Percentiles rank a stretch among this genome's conserved stretches.
Conservation (phyloP, 1,140 invertebrate genomes). For the Eupeodes corollae region DNA sequence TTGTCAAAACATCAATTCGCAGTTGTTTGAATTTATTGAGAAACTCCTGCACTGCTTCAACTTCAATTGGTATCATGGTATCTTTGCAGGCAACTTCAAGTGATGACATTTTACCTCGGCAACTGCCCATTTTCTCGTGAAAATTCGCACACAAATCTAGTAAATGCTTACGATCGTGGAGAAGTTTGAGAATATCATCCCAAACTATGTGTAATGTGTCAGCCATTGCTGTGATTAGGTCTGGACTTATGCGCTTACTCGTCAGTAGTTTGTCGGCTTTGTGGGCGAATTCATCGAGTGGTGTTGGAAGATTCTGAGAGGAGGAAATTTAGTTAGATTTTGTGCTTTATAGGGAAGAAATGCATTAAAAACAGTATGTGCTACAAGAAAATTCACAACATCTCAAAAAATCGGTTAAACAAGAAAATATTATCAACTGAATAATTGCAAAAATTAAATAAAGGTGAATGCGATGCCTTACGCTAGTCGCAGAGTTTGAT, state of each 20-base stretch:
- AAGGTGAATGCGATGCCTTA: no score
- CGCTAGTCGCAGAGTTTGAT: no score
- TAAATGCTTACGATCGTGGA: slow-evolving; percentile 66
- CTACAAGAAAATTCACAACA: no score
- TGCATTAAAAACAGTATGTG: background rate
- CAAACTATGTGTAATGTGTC: slow-evolving; percentile 77
- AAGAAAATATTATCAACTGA: no score
- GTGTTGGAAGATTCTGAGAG: slow-evolving; percentile 72
- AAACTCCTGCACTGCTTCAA: slow-evolving; percentile 53
- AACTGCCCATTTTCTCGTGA: slow-evolving; percentile 58
- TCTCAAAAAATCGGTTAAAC: no score
- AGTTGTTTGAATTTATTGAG: slow-evolving; percentile 52
- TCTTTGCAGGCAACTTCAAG: slow-evolving; percentile 55
- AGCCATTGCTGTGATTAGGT: slow-evolving; percentile 84
- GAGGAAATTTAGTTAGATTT: slow-evolving; percentile 10
- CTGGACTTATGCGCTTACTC: slow-evolving; percentile 61
- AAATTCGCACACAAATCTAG: slow-evolving; percentile 64
- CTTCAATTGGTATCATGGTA: slow-evolving; percentile 52
- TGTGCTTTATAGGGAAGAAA: no score
- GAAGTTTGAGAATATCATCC: slow-evolving; percentile 72
- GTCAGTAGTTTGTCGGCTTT: slow-evolving; percentile 75
- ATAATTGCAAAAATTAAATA: no score
- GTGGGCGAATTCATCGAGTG: slow-evolving; percentile 76
- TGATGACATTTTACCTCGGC: slow-evolving; percentile 54
- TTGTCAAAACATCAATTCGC: slow-evolving; percentile 57